These are phyloP conservation scores for Hippopotamyrus pictus DNA, from an alignment of 2,797 vertebrate genomes.

Conservation along the genomic window DNA sequence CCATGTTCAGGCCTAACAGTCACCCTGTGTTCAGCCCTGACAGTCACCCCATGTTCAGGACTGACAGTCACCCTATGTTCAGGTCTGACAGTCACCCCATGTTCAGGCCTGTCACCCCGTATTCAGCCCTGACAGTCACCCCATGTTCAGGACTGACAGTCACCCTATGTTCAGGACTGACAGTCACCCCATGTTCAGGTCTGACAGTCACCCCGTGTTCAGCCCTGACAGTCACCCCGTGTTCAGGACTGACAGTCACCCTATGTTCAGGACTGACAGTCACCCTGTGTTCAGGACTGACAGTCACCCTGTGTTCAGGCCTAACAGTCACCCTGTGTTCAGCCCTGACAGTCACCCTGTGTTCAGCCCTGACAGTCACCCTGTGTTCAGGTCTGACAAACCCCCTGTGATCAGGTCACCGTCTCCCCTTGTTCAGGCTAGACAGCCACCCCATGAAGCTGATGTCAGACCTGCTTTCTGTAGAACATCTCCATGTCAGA, in stretches of 20 bases:
- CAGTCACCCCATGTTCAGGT: neutral
- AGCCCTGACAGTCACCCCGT: neutral
- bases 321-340: neutral
- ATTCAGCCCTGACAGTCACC: neutral
- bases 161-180: neutral
- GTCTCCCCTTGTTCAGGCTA: neutral
- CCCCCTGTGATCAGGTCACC: neutral
- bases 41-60: neutral
- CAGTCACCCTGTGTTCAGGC: neutral
- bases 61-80: neutral
- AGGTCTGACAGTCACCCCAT: neutral
- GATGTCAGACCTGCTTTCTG: constrained; percentile 28
- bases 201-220: neutral
- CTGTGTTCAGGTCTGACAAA: neutral
- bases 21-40: neutral
- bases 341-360: neutral
- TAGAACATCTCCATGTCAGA: constrained; percentile 31
- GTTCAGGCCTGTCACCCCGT: neutral
- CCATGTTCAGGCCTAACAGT: neutral
- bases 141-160: neutral
- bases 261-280: neutral
- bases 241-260: neutral
- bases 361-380: neutral
- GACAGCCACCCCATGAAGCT: neutral
- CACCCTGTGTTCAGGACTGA: neutral